phyloP scores from a whole-genome alignment of 2,113 vertebrate genomes.

The Petroica traversi region DNA sequence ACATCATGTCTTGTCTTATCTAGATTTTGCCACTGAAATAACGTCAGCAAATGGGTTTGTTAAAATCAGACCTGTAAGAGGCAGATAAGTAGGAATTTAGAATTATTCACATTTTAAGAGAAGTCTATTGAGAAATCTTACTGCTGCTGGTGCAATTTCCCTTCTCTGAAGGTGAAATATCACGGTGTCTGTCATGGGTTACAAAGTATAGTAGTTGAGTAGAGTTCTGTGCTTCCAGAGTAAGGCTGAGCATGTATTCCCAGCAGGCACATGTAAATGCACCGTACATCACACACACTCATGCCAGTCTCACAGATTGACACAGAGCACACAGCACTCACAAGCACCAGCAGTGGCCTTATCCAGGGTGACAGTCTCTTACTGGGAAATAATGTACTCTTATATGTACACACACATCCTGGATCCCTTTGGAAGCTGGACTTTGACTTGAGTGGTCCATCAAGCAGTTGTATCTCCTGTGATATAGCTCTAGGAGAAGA shows the following conservation, averaged over 20 bases:
- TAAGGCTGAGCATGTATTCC: background rate
- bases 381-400: background rate
- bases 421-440: background rate
- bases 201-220: background rate
- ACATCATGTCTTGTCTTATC: background rate
- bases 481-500: background rate
- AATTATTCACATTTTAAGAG: background rate
- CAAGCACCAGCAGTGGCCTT: background rate
- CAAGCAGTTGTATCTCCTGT: background rate
- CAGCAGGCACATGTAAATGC: background rate
- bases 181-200: background rate
- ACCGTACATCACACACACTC: background rate
- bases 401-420: rapidly evolving
- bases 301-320: background rate
- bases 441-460: background rate
- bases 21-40: background rate
- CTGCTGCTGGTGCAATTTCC: background rate
- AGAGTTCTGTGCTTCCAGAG: background rate
- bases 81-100: background rate
- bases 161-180: background rate
- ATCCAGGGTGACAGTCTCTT: background rate
- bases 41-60: background rate
- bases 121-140: background rate
- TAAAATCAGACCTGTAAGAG: background rate
- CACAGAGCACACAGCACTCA: background rate